phyloP scores from a whole-genome alignment of 2,113 vertebrate species.

The Dicrurus megarhynchus region DNA sequence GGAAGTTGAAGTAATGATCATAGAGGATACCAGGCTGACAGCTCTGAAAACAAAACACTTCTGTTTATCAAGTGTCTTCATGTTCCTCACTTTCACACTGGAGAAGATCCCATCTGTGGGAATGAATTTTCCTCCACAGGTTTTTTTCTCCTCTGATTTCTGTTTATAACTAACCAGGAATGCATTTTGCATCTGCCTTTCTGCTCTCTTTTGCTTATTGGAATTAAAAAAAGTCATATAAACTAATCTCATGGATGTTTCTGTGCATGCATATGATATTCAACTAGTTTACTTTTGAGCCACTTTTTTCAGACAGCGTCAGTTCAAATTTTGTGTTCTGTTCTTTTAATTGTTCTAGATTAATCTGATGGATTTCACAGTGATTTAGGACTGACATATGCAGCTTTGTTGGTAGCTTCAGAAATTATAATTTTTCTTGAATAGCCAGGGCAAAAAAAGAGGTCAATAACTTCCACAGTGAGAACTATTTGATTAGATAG shows the following conservation, averaged over 20 bases:
- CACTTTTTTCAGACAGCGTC: not conserved
- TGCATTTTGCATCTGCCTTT: not conserved
- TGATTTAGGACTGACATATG: not conserved
- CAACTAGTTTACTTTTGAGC: not conserved
- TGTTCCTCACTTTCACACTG: not conserved
- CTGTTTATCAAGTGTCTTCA: not conserved
- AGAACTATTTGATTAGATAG: not conserved
- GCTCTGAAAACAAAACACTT: not conserved
- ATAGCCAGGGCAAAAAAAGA: not conserved
- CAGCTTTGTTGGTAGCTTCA: not conserved
- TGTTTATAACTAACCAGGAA: not conserved
- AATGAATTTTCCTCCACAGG: not conserved
- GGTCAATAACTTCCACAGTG: not conserved
- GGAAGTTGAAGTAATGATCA: not conserved
- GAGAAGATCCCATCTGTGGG: not conserved
- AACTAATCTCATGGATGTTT: not conserved
- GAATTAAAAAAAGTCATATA: not conserved
- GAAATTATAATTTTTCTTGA: not conserved
- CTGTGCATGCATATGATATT: not conserved
- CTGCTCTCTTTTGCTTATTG: not conserved
- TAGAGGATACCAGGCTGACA: not conserved
- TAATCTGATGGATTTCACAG: not conserved
- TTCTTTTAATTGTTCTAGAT: not conserved
- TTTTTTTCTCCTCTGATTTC: not conserved
- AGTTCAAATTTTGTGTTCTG: not conserved